Conservation (phyloP, 2,888 invertebrate species). For the Platycheirus rosarum region DNA sequence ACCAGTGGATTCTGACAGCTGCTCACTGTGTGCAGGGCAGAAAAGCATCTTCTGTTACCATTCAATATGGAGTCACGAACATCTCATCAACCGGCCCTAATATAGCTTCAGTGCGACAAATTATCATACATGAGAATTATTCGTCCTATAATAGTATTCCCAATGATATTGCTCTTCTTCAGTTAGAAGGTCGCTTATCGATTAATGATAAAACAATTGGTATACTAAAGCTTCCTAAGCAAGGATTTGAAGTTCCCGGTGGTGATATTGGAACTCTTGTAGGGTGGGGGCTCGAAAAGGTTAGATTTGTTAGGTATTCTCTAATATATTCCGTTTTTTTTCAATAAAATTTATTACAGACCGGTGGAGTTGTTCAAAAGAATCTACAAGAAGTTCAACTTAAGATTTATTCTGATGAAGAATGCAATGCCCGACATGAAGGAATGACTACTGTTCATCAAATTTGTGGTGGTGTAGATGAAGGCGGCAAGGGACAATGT, state of each 20-base stretch:
- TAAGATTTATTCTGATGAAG: constrained; percentile 80
- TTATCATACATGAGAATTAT: constrained; percentile 78
- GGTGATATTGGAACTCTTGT: constrained; percentile 76
- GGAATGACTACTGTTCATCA: constrained; percentile 78
- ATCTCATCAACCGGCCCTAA: constrained; percentile 76
- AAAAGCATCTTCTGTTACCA: constrained; percentile 75
- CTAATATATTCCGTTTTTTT: too few species aligned
- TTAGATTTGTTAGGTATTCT: constrained; percentile 58
- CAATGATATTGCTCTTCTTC: constrained; percentile 79
- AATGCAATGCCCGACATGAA: constrained; percentile 80
- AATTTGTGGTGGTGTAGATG: constrained; percentile 82
- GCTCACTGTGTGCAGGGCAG: constrained; percentile 79
- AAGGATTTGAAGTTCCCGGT: constrained; percentile 76
- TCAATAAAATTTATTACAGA: constrained; percentile 76
- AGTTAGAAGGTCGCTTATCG: constrained; percentile 69
- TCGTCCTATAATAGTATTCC: constrained; percentile 76
- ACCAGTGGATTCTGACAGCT: constrained; percentile 80
- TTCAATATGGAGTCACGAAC: constrained; percentile 79
- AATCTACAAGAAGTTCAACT: constrained; percentile 81
- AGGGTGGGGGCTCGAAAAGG: constrained; percentile 82
- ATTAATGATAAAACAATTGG: constrained; percentile 67
- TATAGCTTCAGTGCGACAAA: constrained; percentile 75
- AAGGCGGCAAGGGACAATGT: constrained; percentile 83
- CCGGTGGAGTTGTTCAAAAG: constrained; percentile 79
- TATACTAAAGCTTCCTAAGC: constrained; percentile 75